Evolutionary conservation across 1,140 invertebrate genomes (phyloP), one percentile per base, ranked within the genome.

Genomic region (Ceratina australensis): DNA sequence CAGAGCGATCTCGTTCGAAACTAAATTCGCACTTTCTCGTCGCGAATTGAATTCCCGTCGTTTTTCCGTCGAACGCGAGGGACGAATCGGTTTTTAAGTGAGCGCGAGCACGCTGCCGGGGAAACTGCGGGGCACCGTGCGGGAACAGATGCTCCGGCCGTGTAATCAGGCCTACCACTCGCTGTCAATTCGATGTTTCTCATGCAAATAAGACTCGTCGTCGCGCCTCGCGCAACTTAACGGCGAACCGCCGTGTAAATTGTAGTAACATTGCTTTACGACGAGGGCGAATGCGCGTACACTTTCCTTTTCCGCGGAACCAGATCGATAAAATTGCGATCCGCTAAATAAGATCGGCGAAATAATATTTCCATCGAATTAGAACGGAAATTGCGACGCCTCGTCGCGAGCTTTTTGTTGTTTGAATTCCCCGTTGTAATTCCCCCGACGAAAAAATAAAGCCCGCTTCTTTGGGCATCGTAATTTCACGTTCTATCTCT

Each of bases 81-180:
- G 5, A 47, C 42, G 24, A 50, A 75, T 75, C 18, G 33, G 24
- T 50, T 67, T 68, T 75, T 33, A 59, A 75, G 26, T 49, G 22
- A 28, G 22, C 3, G 49, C 26, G 20, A 24, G 16, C 22, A 10
- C 24, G 20, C 22, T 1, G 26, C 22, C 7, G 54, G 7, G 54
- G 4, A 26, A 28, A 65, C 33, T 22, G 33, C 22, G 47, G 42
- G 28, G 52, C 16, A 68, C 22, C 15, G 42, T 5, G 20, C 49
- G n/a, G 20, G 24, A 75, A 59, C 64, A 56, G 49, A 54, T 74
- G 16, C 22, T 20, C 13, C 26, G 18, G 52, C 42, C 20, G 65
- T 75, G 54, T 68, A 68, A 76, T 76, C 73, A 60, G n/a, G 54
- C 73, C 15, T 47, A 47, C 68, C 67, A 69, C 52, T 49, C 20